Conservation (phyloP, 2,888 invertebrate genomes). For the Agrotis clavis region DNA sequence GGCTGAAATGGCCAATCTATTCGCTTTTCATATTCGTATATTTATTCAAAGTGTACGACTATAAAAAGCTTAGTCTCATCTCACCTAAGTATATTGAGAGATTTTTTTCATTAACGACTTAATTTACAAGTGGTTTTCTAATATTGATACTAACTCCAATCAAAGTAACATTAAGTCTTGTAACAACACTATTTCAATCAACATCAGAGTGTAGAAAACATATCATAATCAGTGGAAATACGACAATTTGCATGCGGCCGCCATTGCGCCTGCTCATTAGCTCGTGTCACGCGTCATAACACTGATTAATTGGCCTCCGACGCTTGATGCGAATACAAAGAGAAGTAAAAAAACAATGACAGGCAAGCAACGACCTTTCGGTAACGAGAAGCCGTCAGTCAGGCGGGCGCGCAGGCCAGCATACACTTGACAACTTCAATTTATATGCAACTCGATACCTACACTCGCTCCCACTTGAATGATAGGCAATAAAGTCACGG, state of each 20-base stretch:
- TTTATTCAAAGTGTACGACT: too few relatives aligned
- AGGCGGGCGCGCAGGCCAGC: conserved; percentile 66
- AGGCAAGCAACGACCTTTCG: conserved; percentile 84
- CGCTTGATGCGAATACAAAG: conserved; percentile 74
- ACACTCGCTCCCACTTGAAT: conserved; percentile 72
- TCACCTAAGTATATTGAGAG: not conserved
- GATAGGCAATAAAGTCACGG: conserved; percentile 74
- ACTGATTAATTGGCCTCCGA: conserved; percentile 87
- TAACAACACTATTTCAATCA: conserved; percentile 49
- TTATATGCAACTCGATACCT: conserved; percentile 82
- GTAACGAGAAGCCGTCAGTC: conserved; percentile 88
- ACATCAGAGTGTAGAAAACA: conserved; percentile 41
- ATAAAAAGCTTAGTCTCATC: too few relatives aligned
- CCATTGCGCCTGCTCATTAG: conserved; percentile 79
- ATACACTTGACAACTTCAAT: conserved; percentile 83
- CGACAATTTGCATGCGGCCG: conserved; percentile 71
- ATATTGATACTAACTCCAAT: conserved; percentile 7
- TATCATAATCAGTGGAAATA: conserved; percentile 57
- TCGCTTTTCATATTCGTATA: not conserved
- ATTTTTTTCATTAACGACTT: conserved; percentile 4
- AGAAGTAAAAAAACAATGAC: conserved; percentile 76
- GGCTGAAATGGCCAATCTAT: not conserved
- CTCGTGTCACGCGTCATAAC: conserved; percentile 86
- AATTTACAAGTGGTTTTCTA: not conserved
- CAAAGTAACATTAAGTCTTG: conserved; percentile 6